A percentile compares a stretch with the other conserved stretches of the same genome.
These are phyloP conservation scores for Apus apus DNA, from an alignment of 2,113 vertebrate genomes.

Conservation along the genomic window DNA sequence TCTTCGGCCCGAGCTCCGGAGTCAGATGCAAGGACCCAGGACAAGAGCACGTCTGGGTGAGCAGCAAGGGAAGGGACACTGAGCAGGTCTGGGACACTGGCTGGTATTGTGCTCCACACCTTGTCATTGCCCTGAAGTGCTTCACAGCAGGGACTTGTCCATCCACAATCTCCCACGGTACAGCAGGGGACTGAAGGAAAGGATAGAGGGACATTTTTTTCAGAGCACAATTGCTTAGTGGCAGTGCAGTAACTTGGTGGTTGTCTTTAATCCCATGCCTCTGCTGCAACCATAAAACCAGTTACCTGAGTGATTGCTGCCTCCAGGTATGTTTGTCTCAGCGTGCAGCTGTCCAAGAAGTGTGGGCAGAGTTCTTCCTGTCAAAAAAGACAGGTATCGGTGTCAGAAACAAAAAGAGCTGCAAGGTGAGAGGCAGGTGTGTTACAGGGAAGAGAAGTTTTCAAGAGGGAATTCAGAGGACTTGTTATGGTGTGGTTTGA, in stretches of 20 bases:
- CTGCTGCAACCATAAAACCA: background rate
- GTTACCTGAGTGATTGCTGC: background rate
- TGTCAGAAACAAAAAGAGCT: background rate
- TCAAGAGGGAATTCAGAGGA: background rate
- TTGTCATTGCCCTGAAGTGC: background rate
- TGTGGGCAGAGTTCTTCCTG: background rate
- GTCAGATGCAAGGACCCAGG: constrained; percentile 97
- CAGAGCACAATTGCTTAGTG: background rate
- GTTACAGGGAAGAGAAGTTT: background rate
- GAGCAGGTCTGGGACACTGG: background rate
- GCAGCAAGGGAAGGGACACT: background rate
- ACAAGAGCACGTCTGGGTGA: constrained; percentile 94
- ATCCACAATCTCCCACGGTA: background rate
- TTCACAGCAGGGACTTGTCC: background rate
- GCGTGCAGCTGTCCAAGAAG: background rate
- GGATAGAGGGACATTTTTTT: background rate
- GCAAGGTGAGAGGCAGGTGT: background rate
- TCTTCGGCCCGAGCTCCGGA: constrained; percentile 92
- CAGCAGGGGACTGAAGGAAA: background rate
- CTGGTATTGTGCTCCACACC: background rate
- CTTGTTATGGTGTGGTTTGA: background rate
- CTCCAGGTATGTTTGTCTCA: background rate
- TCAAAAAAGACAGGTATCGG: background rate
- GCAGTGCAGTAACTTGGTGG: background rate
- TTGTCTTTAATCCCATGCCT: background rate